Evolutionary conservation across 2,113 vertebrate species (phyloP).

Genomic region (Glaucomys volans): DNA sequence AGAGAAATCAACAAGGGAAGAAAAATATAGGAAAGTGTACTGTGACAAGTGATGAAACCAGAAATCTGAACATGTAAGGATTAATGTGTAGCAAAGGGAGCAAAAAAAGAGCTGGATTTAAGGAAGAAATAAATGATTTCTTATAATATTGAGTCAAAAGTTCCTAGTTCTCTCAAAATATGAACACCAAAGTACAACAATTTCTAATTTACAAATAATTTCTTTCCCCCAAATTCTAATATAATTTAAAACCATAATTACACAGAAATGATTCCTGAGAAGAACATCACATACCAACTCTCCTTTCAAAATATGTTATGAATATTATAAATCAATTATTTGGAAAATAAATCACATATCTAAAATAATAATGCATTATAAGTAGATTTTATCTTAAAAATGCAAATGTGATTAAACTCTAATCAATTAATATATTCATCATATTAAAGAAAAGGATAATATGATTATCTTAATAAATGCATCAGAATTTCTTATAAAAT

Average conservation of each 20-base stretch:
- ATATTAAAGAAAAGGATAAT: not conserved
- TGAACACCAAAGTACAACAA: not conserved
- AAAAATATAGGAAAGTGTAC: not conserved
- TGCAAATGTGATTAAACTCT: not conserved
- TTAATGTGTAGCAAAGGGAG: not conserved
- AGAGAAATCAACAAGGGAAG: not conserved
- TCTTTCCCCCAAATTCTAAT: conserved; percentile 42
- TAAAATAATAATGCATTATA: not conserved
- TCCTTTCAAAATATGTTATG: not conserved
- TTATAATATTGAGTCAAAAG: not conserved
- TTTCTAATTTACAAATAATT: not conserved
- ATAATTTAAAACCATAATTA: not conserved
- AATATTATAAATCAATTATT: not conserved
- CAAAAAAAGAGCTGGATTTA: not conserved
- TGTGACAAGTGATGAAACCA: not conserved
- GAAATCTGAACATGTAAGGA: not conserved
- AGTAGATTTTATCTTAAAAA: not conserved
- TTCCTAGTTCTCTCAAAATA: not conserved
- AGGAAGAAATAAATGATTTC: not conserved
- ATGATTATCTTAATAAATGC: not conserved
- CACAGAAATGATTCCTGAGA: not conserved
- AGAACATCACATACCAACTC: not conserved
- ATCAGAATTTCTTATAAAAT: not conserved
- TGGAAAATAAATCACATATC: not conserved
- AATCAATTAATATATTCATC: not conserved